A percentile compares a stretch with the other conserved stretches of the same genome.
Evolutionary conservation across 2,797 vertebrate species (phyloP).

Genomic region (Lacerta bilineata): DNA sequence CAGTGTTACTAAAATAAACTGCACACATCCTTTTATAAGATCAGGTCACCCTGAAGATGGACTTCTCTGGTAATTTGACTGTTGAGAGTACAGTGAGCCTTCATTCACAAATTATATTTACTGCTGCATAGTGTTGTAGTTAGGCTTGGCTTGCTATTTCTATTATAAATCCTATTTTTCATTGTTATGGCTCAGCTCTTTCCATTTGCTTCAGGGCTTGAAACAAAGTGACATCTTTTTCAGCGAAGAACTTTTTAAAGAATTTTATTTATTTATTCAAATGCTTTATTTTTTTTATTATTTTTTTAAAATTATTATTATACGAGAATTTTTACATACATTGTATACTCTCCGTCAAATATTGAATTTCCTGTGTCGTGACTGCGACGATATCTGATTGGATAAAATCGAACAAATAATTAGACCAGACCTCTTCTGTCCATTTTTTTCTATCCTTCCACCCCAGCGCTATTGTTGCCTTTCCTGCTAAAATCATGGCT

Average conservation of each 20-base stretch:
- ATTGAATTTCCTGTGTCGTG: no score
- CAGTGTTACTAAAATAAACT: constrained; percentile 12
- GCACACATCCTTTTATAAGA: constrained; percentile 28
- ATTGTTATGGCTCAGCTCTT: constrained; percentile 1
- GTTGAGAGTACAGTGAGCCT: not conserved
- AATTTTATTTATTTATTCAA: not conserved
- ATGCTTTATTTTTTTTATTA: not conserved
- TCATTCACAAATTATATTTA: constrained; percentile 25
- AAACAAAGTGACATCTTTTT: not conserved
- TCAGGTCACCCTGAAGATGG: constrained; percentile 28
- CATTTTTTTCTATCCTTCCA: no score
- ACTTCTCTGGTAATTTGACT: constrained; percentile 16
- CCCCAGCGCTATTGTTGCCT: no score
- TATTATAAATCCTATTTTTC: constrained; percentile 12
- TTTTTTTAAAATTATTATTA: no score
- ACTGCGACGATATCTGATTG: no score
- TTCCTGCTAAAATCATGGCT: no score
- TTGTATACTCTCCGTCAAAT: no score
- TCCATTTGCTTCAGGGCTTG: constrained; percentile 23
- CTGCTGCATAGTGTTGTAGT: not conserved
- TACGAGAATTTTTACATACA: no score
- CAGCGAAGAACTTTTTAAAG: not conserved
- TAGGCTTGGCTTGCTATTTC: constrained; percentile 23
- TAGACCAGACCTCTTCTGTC: no score
- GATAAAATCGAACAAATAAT: no score